phyloP scores from a whole-genome alignment of 2,888 invertebrate genomes.

The Tipula lateralis region DNA sequence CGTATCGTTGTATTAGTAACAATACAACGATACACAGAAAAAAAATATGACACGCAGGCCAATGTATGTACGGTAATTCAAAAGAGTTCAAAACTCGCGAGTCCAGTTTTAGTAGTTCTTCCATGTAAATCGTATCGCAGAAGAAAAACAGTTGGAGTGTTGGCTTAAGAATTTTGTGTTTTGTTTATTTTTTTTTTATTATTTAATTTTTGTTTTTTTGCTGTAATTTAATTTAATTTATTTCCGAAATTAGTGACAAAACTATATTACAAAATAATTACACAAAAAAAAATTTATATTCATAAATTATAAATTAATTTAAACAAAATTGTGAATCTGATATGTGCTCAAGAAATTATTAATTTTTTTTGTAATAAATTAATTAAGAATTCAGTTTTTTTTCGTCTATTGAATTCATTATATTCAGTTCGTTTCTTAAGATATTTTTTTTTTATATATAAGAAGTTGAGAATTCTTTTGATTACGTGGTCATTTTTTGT shows the following conservation, averaged over 20 bases:
- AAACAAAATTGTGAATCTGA: neutral
- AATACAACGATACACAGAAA: neutral
- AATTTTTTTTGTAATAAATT: neutral
- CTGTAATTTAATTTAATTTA: neutral
- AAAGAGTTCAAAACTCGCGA: constrained; percentile 28
- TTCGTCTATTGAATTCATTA: neutral
- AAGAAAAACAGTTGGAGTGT: neutral
- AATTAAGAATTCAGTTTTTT: neutral
- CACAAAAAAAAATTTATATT: neutral
- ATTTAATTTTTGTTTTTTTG: neutral
- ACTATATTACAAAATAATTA: neutral
- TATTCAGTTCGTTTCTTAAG: constrained; percentile 12
- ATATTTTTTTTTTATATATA: neutral
- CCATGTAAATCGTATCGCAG: constrained; percentile 14
- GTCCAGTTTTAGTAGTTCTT: constrained; percentile 26
- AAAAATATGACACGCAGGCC: constrained; percentile 27
- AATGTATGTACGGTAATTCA: constrained; percentile 19
- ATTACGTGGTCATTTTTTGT: constrained; percentile 19
- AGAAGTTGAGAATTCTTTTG: constrained; percentile 11
- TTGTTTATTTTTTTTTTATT: constrained; percentile 20
- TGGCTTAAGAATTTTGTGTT: neutral
- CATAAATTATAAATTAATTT: neutral
- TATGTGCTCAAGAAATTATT: neutral
- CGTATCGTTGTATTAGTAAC: neutral
- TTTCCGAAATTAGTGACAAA: neutral